These are phyloP conservation scores for Chironomus tepperi DNA, from an alignment of 1,140 invertebrate genomes.

Conservation along the genomic window DNA sequence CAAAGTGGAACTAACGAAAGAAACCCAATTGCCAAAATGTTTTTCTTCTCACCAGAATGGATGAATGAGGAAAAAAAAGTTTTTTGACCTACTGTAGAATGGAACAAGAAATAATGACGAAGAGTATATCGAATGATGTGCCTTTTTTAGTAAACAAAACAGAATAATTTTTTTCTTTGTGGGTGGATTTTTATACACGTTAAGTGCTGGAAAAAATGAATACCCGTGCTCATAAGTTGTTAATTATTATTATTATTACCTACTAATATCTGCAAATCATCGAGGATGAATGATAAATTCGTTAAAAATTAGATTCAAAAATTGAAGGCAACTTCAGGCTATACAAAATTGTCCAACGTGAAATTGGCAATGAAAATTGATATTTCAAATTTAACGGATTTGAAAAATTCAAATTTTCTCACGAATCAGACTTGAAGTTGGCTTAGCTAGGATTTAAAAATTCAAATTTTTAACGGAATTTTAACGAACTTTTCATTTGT, in stretches of 20 bases:
- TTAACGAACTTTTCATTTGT: too few relatives aligned
- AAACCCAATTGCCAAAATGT: neutral
- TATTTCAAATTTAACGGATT: too few relatives aligned
- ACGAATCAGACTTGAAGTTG: too few relatives aligned
- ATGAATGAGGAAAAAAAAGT: neutral
- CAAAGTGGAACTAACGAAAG: neutral
- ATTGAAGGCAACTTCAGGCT: too few relatives aligned
- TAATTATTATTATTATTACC: neutral
- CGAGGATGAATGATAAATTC: too few relatives aligned
- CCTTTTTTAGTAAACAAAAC: neutral
- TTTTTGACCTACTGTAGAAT: neutral
- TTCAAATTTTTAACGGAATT: too few relatives aligned
- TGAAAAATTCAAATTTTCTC: too few relatives aligned
- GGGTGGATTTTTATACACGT: constrained; percentile 10
- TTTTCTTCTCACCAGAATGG: neutral
- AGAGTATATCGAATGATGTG: constrained; percentile 8
- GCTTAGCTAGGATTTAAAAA: too few relatives aligned
- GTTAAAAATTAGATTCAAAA: too few relatives aligned
- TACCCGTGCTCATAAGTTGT: neutral
- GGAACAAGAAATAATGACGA: neutral
- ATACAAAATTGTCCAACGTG: too few relatives aligned
- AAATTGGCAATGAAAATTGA: too few relatives aligned
- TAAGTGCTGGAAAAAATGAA: neutral
- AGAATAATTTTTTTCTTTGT: neutral
- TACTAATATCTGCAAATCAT: too few relatives aligned